Conservation (phyloP, 2,113 vertebrate species). For the Anser cygnoides region DNA sequence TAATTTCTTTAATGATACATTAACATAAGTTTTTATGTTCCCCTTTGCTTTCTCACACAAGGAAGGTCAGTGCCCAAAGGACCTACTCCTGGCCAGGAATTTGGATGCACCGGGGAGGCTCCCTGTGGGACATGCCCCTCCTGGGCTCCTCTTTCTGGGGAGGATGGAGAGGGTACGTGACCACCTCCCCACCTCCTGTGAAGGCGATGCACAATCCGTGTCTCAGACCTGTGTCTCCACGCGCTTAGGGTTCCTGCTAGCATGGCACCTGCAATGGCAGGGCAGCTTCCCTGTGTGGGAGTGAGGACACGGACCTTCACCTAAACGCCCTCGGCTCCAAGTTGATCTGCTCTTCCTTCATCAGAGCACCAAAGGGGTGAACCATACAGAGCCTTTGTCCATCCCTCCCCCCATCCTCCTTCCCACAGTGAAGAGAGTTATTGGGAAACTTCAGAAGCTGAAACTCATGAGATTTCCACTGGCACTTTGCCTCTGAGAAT, state of each 20-base stretch:
- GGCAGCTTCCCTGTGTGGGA: background rate
- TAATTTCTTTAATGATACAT: background rate
- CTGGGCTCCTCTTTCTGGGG: background rate
- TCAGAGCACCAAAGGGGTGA: background rate
- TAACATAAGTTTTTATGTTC: background rate
- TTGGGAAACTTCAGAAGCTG: slow-evolving; percentile 20
- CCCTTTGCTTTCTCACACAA: background rate
- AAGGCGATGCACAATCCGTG: background rate
- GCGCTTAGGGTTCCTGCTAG: background rate
- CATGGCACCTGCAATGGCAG: background rate
- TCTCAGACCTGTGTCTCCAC: fast-evolving
- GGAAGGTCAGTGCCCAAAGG: background rate
- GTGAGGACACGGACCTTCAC: background rate
- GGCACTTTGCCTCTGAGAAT: slow-evolving; percentile 27
- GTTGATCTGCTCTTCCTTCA: background rate
- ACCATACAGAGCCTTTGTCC: background rate
- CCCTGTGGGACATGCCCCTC: background rate
- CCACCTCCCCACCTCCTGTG: background rate
- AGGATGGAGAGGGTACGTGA: background rate
- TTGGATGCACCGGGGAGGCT: background rate
- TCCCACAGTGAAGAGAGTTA: background rate
- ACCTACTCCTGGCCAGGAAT: background rate
- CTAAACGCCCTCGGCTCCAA: background rate
- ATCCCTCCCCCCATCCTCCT: background rate
- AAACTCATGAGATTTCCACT: slow-evolving; percentile 7